Evolutionary conservation across 2,797 vertebrate species (phyloP).

Genomic region (Eleutherodactylus coqui): DNA sequence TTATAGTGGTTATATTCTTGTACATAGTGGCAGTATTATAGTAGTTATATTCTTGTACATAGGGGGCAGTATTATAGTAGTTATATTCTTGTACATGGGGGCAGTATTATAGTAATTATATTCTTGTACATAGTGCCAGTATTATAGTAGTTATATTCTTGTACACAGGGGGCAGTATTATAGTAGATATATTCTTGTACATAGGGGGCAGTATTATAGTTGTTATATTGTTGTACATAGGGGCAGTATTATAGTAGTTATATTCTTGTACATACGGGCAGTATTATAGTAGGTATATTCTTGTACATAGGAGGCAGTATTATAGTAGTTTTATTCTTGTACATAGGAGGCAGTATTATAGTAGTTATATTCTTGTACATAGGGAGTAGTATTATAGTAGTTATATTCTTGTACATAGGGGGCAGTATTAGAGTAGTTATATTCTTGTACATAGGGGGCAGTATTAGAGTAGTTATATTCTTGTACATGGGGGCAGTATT

Average conservation of each 20-base stretch:
- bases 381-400: background rate
- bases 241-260: background rate
- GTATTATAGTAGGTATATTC: background rate
- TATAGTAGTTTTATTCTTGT: constrained; percentile 4
- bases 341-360: constrained; percentile 2
- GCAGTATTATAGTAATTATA: background rate
- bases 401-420: too few relatives aligned
- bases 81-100: background rate
- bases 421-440: constrained; percentile 4
- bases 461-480: constrained; percentile 1
- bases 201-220: background rate
- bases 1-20: background rate
- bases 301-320: too few relatives aligned
- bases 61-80: background rate
- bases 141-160: constrained; percentile 11
- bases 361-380: background rate
- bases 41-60: constrained; percentile 1
- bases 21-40: constrained; percentile 11
- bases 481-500: background rate
- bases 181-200: background rate
- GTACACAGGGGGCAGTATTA: background rate
- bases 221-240: constrained; percentile 4
- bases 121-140: too few relatives aligned
- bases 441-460: background rate
- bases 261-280: background rate